Evolutionary conservation across 2,113 vertebrate species (phyloP).

Genomic region (Paramisgurnus dabryanus): DNA sequence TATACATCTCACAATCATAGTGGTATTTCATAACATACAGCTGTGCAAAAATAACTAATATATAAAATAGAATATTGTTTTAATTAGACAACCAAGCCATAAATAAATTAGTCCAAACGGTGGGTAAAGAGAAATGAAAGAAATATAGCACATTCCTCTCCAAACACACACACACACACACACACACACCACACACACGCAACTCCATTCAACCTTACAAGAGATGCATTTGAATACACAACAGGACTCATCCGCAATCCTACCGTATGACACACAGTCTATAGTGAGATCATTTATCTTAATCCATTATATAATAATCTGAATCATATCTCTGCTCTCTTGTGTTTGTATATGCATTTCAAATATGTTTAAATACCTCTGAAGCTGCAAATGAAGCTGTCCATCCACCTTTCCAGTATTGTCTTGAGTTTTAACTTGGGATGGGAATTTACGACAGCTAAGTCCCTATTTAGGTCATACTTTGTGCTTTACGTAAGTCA

Average conservation of each 20-base stretch:
- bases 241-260: conserved; percentile 13
- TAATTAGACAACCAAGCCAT: conserved; percentile 78
- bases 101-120: conserved; percentile 75
- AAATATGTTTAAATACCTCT: conserved; percentile 25
- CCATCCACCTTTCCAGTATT: background rate
- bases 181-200: conserved; percentile 5
- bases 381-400: conserved; percentile 4
- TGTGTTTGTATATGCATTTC: background rate
- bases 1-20: conserved; percentile 59
- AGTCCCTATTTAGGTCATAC: background rate
- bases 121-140: conserved; percentile 53
- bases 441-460: background rate
- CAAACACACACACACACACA: conserved; percentile 17
- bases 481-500: conserved; percentile 6
- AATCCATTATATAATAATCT: conserved; percentile 12
- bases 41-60: conserved; percentile 94
- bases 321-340: conserved; percentile 4
- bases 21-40: conserved; percentile 59
- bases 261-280: conserved; percentile 13
- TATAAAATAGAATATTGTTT: conserved; percentile 65
- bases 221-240: conserved; percentile 1
- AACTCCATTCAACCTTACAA: background rate
- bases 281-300: conserved; percentile 20
- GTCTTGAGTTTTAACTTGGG: background rate
- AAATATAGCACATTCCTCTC: conserved; percentile 55